Conservation (phyloP, 2,113 vertebrate species). For the Sphaerodactylus townsendi region DNA sequence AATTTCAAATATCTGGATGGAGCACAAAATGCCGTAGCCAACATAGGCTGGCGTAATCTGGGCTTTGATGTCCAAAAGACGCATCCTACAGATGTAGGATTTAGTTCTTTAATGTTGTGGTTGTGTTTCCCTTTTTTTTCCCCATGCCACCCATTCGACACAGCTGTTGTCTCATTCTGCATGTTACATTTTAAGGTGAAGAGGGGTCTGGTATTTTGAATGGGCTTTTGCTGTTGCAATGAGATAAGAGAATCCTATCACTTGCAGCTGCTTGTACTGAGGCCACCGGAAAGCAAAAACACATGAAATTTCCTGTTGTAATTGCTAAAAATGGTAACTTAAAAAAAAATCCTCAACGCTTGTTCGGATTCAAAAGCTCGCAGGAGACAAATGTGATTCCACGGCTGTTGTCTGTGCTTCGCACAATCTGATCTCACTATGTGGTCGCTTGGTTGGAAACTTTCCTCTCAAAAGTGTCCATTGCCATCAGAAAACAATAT, state of each 20-base stretch:
- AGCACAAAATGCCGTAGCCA: background rate
- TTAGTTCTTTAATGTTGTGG: background rate
- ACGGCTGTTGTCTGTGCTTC: constrained; percentile 24
- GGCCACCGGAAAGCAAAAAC: constrained; percentile 25
- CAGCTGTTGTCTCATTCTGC: background rate
- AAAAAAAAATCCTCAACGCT: constrained; percentile 23
- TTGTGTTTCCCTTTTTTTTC: background rate
- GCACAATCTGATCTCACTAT: constrained; percentile 7
- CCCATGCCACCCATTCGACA: background rate
- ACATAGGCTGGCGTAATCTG: background rate
- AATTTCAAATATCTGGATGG: background rate
- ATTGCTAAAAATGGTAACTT: constrained; percentile 29
- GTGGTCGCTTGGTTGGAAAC: background rate
- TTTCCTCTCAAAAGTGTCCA: constrained; percentile 9
- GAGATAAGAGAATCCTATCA: constrained; percentile 32
- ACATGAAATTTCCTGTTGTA: constrained; percentile 5
- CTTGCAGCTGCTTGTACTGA: constrained; percentile 9
- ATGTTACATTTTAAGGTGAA: background rate
- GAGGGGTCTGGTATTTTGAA: constrained; percentile 10
- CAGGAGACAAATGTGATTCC: constrained; percentile 15
- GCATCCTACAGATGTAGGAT: background rate
- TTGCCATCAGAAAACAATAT: constrained; percentile 35
- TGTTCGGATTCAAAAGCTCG: constrained; percentile 27
- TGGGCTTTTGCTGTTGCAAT: constrained; percentile 49
- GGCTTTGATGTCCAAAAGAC: background rate